A percentile compares a stretch with the other conserved stretches of the same genome.
Conservation (phyloP, 2,113 vertebrate genomes). For the Coptodon rendalli region DNA sequence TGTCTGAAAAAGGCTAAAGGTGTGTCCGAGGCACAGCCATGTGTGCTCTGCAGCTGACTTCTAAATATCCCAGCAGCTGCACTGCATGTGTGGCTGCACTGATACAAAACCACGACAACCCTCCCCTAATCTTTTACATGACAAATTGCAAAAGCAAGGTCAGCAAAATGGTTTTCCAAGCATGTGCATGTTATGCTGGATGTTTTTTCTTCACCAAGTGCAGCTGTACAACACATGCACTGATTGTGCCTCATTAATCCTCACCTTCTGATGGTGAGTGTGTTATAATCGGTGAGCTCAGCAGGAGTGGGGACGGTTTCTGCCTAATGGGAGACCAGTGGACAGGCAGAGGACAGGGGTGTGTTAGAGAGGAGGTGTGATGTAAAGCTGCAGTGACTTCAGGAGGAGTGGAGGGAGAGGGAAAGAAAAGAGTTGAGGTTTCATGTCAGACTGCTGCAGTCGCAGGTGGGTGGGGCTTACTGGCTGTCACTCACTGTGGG, state of each 20-base stretch:
- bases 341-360: conserved; percentile 35
- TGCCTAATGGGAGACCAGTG: background rate
- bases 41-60: background rate
- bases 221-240: background rate
- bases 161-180: background rate
- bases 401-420: background rate
- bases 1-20: conserved; percentile 29
- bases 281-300: background rate
- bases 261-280: background rate
- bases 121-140: background rate
- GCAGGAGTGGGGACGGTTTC: background rate
- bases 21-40: background rate
- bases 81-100: background rate
- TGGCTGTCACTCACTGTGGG: conserved; percentile 40
- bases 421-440: conserved; percentile 5
- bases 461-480: conserved; percentile 47
- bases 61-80: conserved; percentile 24
- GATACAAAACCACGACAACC: background rate
- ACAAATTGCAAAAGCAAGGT: background rate
- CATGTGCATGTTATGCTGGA: background rate
- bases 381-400: conserved; percentile 52
- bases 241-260: background rate
- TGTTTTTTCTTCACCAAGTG: background rate
- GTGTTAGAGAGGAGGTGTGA: conserved; percentile 31
- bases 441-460: conserved; percentile 65